A percentile compares a stretch with the other conserved stretches of the same genome.
Evolutionary conservation across 2,113 vertebrate species (phyloP).

Genomic region (Meriones unguiculatus): DNA sequence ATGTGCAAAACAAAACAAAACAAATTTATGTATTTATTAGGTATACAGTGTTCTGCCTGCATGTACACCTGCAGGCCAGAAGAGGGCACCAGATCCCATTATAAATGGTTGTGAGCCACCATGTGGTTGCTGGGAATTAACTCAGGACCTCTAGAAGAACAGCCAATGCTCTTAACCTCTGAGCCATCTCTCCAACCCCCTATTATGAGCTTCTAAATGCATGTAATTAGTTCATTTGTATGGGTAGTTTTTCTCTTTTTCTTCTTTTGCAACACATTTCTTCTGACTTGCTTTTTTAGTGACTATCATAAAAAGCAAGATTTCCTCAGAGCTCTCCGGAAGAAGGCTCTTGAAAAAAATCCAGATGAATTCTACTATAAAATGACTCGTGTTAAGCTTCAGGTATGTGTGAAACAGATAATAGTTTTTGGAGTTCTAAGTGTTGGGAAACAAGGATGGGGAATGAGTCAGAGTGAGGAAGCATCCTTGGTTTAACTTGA

Average conservation of each 20-base stretch:
- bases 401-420: conserved; percentile 86
- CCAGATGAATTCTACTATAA: conserved; percentile 98
- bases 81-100: too few species aligned
- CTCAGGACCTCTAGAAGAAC: too few species aligned
- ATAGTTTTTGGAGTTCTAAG: background rate
- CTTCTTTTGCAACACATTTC: background rate
- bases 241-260: background rate
- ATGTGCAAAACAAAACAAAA: too few species aligned
- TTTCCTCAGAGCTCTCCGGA: conserved; percentile 92
- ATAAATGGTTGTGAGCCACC: too few species aligned
- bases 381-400: conserved; percentile 92
- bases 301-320: conserved; percentile 96
- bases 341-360: conserved; percentile 97
- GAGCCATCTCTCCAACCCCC: too few species aligned
- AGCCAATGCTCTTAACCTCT: too few species aligned
- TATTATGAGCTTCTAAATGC: conserved; percentile 28
- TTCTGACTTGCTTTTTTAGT: conserved; percentile 82
- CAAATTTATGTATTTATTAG: too few species aligned
- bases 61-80: too few species aligned
- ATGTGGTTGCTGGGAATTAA: too few species aligned
- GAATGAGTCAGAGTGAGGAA: background rate
- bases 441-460: background rate
- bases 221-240: background rate
- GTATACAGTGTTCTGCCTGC: too few species aligned
- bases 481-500: background rate